Evolutionary conservation across 2,888 invertebrate genomes (phyloP).

Genomic region (Eristalinus aeneus): DNA sequence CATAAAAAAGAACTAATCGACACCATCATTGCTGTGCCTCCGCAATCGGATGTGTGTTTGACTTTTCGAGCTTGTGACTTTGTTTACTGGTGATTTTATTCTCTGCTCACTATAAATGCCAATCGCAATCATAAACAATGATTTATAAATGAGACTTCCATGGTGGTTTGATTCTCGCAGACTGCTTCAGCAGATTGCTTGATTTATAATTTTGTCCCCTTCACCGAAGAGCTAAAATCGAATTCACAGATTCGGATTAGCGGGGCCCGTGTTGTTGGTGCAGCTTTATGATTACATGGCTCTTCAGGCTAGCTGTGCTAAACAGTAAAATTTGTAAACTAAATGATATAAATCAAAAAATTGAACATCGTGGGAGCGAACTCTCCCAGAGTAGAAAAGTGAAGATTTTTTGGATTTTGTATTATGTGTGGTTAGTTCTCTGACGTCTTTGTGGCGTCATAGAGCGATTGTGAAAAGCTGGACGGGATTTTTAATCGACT

Average conservation of each 20-base stretch:
- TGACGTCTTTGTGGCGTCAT: not conserved
- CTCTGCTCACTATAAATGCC: constrained; percentile 49
- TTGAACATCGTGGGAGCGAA: not conserved
- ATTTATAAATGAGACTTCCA: constrained; percentile 49
- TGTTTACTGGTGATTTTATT: constrained; percentile 31
- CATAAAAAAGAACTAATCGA: constrained; percentile 42
- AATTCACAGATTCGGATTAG: constrained; percentile 8
- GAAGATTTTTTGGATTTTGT: not conserved
- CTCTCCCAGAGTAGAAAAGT: not conserved
- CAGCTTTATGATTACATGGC: constrained; percentile 5
- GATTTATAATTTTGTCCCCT: constrained; percentile 41
- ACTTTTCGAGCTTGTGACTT: constrained; percentile 42
- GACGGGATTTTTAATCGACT: not conserved
- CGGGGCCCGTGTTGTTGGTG: constrained; percentile 9
- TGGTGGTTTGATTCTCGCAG: constrained; percentile 7
- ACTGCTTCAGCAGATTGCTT: constrained; percentile 14
- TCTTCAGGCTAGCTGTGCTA: constrained; percentile 12
- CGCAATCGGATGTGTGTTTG: constrained; percentile 28
- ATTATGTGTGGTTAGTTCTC: no score
- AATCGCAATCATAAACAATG: constrained; percentile 60
- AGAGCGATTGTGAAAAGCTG: not conserved
- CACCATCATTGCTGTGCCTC: constrained; percentile 27
- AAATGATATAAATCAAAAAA: not conserved
- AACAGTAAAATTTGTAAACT: constrained; percentile 26
- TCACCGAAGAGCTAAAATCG: not conserved